Percentiles rank a stretch among this genome's conserved stretches.
phyloP scores from a whole-genome alignment of 2,797 vertebrate genomes.

The Phrynocephalus vlangalii region DNA sequence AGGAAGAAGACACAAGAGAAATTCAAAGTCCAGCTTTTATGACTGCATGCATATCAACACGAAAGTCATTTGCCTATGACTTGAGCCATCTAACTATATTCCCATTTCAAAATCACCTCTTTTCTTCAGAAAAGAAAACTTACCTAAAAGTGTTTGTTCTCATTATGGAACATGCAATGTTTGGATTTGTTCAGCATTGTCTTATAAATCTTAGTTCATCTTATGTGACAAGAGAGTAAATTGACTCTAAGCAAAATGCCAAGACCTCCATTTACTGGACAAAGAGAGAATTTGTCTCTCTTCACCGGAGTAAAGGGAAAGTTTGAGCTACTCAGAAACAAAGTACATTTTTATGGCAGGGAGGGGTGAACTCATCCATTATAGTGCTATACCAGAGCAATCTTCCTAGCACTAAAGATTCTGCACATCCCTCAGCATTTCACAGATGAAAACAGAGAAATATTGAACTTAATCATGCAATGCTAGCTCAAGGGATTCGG shows the following conservation, averaged over 20 bases:
- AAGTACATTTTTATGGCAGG: constrained; percentile 37
- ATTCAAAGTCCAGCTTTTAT: not conserved
- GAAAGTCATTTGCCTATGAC: not conserved
- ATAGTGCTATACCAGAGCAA: constrained; percentile 25
- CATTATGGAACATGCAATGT: constrained; percentile 50
- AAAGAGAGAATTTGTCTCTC: constrained; percentile 52
- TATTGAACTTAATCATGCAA: no score
- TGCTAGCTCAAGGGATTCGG: no score
- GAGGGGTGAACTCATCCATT: not conserved
- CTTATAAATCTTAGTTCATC: constrained; percentile 67
- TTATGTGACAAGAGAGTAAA: constrained; percentile 62
- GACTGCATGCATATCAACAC: not conserved
- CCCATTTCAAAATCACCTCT: not conserved
- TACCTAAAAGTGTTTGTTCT: constrained; percentile 31
- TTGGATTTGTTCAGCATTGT: constrained; percentile 56
- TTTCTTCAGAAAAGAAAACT: constrained; percentile 5
- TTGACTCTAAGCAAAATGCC: constrained; percentile 59
- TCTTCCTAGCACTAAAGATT: not conserved
- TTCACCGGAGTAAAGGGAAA: constrained; percentile 54
- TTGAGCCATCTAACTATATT: constrained; percentile 18
- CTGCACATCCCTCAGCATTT: not conserved
- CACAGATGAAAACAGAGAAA: not conserved
- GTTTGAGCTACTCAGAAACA: constrained; percentile 23
- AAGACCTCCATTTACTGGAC: constrained; percentile 42
- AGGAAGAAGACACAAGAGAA: constrained; percentile 24